Evolutionary conservation across 2,888 invertebrate species (phyloP).

Genomic region (Euzetes globulus): DNA sequence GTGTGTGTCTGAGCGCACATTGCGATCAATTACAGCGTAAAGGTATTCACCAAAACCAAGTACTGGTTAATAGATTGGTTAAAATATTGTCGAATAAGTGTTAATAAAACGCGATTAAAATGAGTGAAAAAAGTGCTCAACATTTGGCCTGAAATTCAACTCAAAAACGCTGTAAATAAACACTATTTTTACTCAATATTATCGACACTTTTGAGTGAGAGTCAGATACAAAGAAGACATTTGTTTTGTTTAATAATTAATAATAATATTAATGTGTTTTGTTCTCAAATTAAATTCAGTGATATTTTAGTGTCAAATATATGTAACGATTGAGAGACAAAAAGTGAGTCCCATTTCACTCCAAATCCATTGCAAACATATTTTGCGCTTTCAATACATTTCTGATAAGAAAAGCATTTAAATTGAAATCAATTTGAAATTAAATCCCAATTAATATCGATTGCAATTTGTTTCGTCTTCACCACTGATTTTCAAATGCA

Average conservation of each 20-base stretch:
- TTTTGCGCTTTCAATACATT: neutral
- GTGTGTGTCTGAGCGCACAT: neutral
- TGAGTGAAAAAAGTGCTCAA: neutral
- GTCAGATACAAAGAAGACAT: neutral
- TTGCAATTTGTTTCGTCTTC: too few species aligned
- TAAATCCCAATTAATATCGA: too few species aligned
- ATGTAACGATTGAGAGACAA: neutral
- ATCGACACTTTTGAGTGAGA: neutral
- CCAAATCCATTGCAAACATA: neutral
- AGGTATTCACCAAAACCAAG: neutral
- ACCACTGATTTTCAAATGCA: too few species aligned
- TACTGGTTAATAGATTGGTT: too few species aligned
- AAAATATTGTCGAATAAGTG: neutral
- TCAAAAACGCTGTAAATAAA: neutral
- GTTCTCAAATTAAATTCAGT: neutral
- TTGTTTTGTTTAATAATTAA: neutral
- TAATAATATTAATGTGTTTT: neutral
- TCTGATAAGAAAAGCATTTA: neutral
- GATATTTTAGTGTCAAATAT: slow-evolving; percentile 2
- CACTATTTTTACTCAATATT: neutral
- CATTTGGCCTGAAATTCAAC: neutral
- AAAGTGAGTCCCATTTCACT: neutral
- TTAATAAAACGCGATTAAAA: neutral
- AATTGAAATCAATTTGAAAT: neutral
- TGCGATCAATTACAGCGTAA: neutral